A percentile compares a stretch with the other conserved stretches of the same genome.
Conservation (phyloP, 1,140 invertebrate species). For the Dinothrombium tinctorium region DNA sequence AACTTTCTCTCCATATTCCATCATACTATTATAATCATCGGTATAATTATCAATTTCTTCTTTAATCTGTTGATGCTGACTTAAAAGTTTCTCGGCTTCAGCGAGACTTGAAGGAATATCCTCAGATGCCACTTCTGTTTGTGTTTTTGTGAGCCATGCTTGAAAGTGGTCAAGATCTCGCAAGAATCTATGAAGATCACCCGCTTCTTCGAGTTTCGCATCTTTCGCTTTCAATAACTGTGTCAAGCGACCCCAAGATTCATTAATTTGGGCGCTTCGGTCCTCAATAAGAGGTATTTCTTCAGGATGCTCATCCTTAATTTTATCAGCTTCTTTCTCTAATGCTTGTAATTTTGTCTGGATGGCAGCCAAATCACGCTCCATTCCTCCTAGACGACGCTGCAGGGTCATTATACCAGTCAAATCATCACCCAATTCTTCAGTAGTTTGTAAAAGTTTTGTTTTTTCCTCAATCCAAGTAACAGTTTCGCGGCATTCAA, state of each 20-base stretch:
- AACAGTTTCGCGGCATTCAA: conserved; percentile 94
- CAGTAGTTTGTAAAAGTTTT: conserved; percentile 76
- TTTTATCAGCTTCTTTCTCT: conserved; percentile 68
- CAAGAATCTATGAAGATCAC: conserved; percentile 91
- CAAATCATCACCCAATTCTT: conserved; percentile 78
- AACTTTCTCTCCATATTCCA: conserved; percentile 90
- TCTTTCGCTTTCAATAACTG: conserved; percentile 94
- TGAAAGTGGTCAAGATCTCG: conserved; percentile 99
- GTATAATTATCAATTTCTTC: conserved; percentile 98
- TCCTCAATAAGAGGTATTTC: conserved; percentile 79
- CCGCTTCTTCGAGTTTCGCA: conserved; percentile 91
- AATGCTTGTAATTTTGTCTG: conserved; percentile 84
- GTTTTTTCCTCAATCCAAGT: conserved; percentile 99
- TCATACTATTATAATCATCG: conserved; percentile 95
- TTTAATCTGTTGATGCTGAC: conserved; percentile 82
- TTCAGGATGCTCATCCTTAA: conserved; percentile 80
- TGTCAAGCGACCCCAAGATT: conserved; percentile 86
- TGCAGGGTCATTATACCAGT: conserved; percentile 64
- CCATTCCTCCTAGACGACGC: conserved; percentile 77
- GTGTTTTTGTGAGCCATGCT: conserved; percentile 91
- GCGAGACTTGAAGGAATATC: conserved; percentile 86
- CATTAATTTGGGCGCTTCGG: conserved; percentile 61
- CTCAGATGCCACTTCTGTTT: conserved; percentile 90
- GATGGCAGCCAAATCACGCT: conserved; percentile 90
- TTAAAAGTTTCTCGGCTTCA: conserved; percentile 86